Base-by-base conservation (phyloP, 2,888 invertebrate species). In the Pinctada fucata region DNA sequence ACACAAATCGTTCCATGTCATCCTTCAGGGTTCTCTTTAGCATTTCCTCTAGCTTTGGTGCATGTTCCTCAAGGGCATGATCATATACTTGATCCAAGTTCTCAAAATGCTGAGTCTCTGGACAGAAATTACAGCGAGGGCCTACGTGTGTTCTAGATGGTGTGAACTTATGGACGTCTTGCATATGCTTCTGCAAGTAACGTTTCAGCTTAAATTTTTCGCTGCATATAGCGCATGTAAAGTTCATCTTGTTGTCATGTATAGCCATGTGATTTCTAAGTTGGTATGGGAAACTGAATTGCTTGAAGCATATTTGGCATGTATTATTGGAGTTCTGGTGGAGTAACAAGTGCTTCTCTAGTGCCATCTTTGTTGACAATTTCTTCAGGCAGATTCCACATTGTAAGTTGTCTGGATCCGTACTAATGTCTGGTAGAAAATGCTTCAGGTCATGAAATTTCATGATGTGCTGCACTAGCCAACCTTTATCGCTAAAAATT, bases 161-260 rank as follows among this genome's bases (percentile, higher is more conserved):
- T 13, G 13, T 58, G 6, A 10, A 13, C 6, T 58, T 58, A 13
- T 58, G 58, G 6, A 58, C 58, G 6, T 58, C 58, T 13, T 58
- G 6, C 58, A 58, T 58, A 13, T 58, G 58, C 13, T 58, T 58
- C 13, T 58, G 58, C 58, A 58, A 58, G 13, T 58, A 58, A 13
- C 58, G 58, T 58, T 58, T 58, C 58, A 58, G 58, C 13, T 58
- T 58, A 13, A 58, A 58, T 58, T 58, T 58, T 58, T 58, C 58
- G 13, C 13, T 6, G 13, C 58, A 58, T 58, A 10, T 58, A 58
- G 6, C 13, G 13, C 58, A 58, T 10, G 8, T 58, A 13, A 10
- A 58, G 13, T 10, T 13, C 6, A 13, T 13, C 6, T 6, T 58
- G 6, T 58, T 13, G 13, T 58, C 13, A 13, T 58, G 58, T 58